phyloP scores from a whole-genome alignment of 1,140 invertebrate species.

The Drosophila quadrilineata region DNA sequence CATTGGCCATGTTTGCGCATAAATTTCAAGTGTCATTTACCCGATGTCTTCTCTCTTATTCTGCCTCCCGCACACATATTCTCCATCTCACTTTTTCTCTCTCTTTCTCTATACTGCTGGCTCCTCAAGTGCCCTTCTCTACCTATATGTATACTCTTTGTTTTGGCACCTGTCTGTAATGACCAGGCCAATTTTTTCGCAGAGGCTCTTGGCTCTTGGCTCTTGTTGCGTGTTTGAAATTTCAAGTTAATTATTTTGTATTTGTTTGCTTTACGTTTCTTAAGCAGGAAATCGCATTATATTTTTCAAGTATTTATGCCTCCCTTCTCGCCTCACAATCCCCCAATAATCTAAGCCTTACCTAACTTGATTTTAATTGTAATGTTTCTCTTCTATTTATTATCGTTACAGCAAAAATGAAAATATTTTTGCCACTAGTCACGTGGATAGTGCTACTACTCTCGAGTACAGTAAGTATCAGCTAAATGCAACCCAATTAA shows the following conservation, averaged over 20 bases:
- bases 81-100: constrained; percentile 1
- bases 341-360: constrained; percentile 21
- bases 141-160: too few relatives aligned
- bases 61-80: constrained; percentile 44
- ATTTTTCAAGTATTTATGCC: constrained; percentile 34
- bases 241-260: constrained; percentile 70
- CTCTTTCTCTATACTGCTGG: constrained; percentile 1
- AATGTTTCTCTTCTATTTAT: constrained; percentile 56
- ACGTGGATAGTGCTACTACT: constrained; percentile 86
- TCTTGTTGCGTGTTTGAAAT: constrained; percentile 64
- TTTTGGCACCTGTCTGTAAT: constrained; percentile 64
- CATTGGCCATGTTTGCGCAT: constrained; percentile 66
- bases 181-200: constrained; percentile 69
- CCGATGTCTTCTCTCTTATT: constrained; percentile 51
- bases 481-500: constrained; percentile 1
- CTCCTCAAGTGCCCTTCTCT: too few relatives aligned
- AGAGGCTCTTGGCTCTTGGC: constrained; percentile 37
- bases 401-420: constrained; percentile 86
- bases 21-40: constrained; percentile 80
- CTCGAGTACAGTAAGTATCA: constrained; percentile 83
- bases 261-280: constrained; percentile 47
- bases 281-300: constrained; percentile 67
- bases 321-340: background rate
- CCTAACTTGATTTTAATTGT: constrained; percentile 53
- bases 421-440: constrained; percentile 88